These are phyloP conservation scores for Dicycla oo DNA, from an alignment of 2,888 invertebrate species.

Conservation along the genomic window DNA sequence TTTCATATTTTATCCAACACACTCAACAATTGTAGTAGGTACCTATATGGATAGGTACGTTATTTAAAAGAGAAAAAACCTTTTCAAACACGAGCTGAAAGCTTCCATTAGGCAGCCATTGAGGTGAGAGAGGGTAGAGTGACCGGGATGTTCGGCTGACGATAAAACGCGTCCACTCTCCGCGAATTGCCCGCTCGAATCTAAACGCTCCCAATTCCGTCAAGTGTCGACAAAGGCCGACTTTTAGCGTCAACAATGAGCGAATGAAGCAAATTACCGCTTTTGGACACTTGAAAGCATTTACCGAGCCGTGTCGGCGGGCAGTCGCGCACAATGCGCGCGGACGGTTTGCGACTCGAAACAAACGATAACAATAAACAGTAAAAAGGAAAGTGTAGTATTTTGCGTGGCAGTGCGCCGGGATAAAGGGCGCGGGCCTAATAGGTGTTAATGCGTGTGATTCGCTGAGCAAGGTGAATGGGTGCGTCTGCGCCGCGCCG, in stretches of 20 bases:
- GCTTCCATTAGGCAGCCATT: conserved; percentile 78
- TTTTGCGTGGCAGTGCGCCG: conserved; percentile 84
- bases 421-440: conserved; percentile 81
- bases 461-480: conserved; percentile 85
- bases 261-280: conserved; percentile 89
- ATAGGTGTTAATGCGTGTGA: conserved; percentile 88
- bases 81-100: conserved; percentile 74
- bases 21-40: conserved; percentile 5
- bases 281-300: conserved; percentile 88
- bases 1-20: conserved; percentile 9
- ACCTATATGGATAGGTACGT: conserved; percentile 50
- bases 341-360: conserved; percentile 88
- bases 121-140: conserved; percentile 77
- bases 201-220: conserved; percentile 89
- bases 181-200: conserved; percentile 87
- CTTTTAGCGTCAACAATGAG: conserved; percentile 89
- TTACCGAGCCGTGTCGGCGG: conserved; percentile 84
- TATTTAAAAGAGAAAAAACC: conserved; percentile 69
- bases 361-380: conserved; percentile 90
- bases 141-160: conserved; percentile 68
- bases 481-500: conserved; percentile 66
- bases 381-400: conserved; percentile 89
- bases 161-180: conserved; percentile 83
- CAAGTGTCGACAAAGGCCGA: conserved; percentile 88
- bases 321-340: conserved; percentile 82